Base-by-base conservation (phyloP, 1,140 invertebrate species). In the Trichomalopsis sarcophagae region DNA sequence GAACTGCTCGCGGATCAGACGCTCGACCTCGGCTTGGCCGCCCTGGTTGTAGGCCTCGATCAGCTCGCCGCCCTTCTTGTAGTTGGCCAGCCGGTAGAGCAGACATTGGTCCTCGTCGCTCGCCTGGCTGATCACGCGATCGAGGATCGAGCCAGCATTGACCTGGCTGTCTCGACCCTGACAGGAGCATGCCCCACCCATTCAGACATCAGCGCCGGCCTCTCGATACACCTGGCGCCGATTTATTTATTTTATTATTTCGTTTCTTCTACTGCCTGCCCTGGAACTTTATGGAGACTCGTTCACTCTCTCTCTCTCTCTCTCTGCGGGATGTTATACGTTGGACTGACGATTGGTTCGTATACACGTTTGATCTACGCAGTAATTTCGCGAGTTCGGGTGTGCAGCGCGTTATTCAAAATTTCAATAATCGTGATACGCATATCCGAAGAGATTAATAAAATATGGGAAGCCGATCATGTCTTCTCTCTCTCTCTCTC, bases 1-100 rank as follows among this genome's bases (percentile, higher is more conserved):
- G 88, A 99, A 97, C 90, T 99, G 97, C 87, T 98, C 97, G 30
- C 95, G 94, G 40, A 99, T 97, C 62, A 99, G 92, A 91, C 96
- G 96, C 90, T 99, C 97, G 0, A 98, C 98, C 85, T 97, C 96
- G 21, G 94, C 89, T 90, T 97, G 95, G 1, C 97, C 97, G 9
- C 96, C 96, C 77, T 95, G 94, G 85, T 96, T 96, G 89, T 98
- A 99, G 0, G 97, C 97, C 87, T 97, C 96, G 69, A 97, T 95
- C 10, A 97, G 91, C 88, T 97, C 95, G n/a, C 97, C 97, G 27
- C 97, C 97, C 92, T 98, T 97, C 90, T 98, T 98, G 91, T 97
- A 98, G 93, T 98, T 97, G 9, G 97, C 97, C 73, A 98, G 92
- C 90, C 96, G 96, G 89, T 98, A 98, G 0, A 98, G 94, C 2